A percentile compares a stretch with the other conserved stretches of the same genome.
phyloP scores from a whole-genome alignment of 2,113 vertebrate genomes.

The Callipepla californica region DNA sequence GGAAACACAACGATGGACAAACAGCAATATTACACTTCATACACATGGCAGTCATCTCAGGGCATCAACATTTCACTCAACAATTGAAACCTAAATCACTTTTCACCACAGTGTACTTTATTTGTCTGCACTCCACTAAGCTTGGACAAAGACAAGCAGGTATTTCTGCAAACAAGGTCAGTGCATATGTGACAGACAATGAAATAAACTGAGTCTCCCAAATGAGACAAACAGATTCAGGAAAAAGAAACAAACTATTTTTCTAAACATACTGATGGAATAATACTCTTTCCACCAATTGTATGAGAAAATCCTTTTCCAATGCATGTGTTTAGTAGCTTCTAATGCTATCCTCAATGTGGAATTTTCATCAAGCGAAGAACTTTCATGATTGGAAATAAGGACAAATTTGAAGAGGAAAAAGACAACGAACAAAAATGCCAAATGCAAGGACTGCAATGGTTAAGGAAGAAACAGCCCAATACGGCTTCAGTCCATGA shows the following conservation, averaged over 20 bases:
- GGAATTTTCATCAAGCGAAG: constrained; percentile 4
- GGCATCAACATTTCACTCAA: not conserved
- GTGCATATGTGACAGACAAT: not conserved
- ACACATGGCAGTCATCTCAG: not conserved
- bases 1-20: not conserved
- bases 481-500: not conserved
- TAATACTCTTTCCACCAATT: not conserved
- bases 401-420: not conserved
- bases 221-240: not conserved
- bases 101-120: not conserved
- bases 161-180: not conserved
- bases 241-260: not conserved
- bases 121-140: not conserved
- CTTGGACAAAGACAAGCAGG: not conserved
- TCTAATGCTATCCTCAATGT: not conserved
- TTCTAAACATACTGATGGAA: not conserved
- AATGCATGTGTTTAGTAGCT: not conserved
- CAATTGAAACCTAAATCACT: not conserved
- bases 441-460: not conserved
- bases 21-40: not conserved
- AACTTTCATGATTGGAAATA: not conserved
- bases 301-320: not conserved
- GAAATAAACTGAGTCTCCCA: not conserved
- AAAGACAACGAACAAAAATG: not conserved
- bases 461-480: constrained; percentile 38